Evolutionary conservation across 2,888 invertebrate species (phyloP), one percentile per base, ranked within the genome.

Genomic region (Tetranychus piercei): DNA sequence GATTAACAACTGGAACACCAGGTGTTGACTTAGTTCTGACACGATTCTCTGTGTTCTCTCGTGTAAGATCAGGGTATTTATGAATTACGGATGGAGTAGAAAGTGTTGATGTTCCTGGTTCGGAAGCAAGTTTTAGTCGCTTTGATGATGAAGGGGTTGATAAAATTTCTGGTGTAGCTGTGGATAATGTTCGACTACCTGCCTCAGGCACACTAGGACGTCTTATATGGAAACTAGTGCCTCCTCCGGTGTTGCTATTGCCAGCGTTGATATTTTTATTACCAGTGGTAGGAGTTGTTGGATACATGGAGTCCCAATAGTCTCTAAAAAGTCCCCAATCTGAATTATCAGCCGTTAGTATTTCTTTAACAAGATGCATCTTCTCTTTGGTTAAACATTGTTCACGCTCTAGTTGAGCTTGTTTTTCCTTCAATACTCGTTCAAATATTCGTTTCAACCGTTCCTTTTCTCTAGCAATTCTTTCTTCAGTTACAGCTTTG

Each of bases 391-490:
- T 86, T 9, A 86, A 84, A 78, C 85, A 85, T 84, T 88, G 86
- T 79, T 84, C 83, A 75, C 84, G 74, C 72, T 79, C 77, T 1
- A 78, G 22, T 72, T 77, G 77, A 7, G 78, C 76, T 72, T 78
- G 77, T 73, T 78, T 78, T 72, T 77, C 78, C 45, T 76, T 75
- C 45, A 78, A 71, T 44, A 74, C 20, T 45, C 74, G 66, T 72
- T 76, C 77, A 77, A 78, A 77, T n/a, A 78, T 76, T 75, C 76
- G 74, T 65, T 74, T 75, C 72, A 78, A 66, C 11, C 77, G 71
- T 55, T 90, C 90, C 76, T 88, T 88, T 81, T 90, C 89, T 1
- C 86, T 86, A 0, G 88, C 89, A 44, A 90, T 86, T 78, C 84
- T 84, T 20, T 80, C 81, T 55, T 82, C 82, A 76, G 82, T 83